Evolutionary conservation across 2,113 vertebrate genomes (phyloP), one percentile per base, ranked within the genome.

Genomic region (Dromiciops gliroides): DNA sequence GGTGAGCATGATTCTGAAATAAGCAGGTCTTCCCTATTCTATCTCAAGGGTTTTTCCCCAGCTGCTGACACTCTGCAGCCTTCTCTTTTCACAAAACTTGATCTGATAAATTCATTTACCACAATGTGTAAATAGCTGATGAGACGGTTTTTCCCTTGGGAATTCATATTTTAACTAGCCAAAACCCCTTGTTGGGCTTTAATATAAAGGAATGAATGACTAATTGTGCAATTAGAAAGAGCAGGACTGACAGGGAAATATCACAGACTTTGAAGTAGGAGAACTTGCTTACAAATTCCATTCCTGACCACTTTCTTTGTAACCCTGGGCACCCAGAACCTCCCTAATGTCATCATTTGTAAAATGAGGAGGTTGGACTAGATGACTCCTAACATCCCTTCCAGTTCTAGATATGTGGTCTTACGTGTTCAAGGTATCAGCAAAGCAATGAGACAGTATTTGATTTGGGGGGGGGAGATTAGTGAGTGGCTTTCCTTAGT

Each of bases 1-100:
- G 98, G 99, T 99, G 93, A 0, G 98, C 97, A 88, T 91, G 94
- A 93, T 26, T 97, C 96, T 96, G 88, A 91, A 93, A 60, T 44
- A 94, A 96, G 90, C 48, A 95, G 94, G 60, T 95, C 51, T 95
- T 95, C 37, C 37, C 95, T 92, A 60, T 92, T 93, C 44, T 95
- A 91, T 97, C 52, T 89, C 91, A 52, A 92, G 95, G 51, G 3
- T 7, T 52, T 96, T 90, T 93, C 91, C 56, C 93, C 16, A 44
- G 19, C 6, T 83, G 44, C 67, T 44, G 16, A 75, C 14, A n/a
- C 5, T 75, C 60, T 75, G 37, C 0, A 89, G 90, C 50, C 26
- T 93, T 60, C 56, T 60, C 16, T 37, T 37, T 16, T 67, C 50
- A 89, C 37, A 51, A 88, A 89, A 26, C 94, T 31, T 88, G 51